These are phyloP conservation scores for Petrocephalus zakoni DNA, from an alignment of 2,113 vertebrate species.

Conservation along the genomic window DNA sequence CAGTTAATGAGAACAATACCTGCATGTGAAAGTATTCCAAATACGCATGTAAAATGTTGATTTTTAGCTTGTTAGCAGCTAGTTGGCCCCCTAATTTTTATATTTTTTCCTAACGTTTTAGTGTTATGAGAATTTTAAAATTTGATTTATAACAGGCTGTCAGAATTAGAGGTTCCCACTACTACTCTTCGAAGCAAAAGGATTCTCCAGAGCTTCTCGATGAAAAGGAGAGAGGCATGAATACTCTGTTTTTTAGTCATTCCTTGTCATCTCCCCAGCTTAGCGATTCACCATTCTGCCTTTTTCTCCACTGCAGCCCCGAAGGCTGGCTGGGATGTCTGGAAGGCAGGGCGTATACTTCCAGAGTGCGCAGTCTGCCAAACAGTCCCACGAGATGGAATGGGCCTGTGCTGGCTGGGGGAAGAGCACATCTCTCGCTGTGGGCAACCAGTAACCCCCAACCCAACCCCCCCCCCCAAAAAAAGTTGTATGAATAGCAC, in stretches of 20 bases:
- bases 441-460: neutral
- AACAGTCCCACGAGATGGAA: neutral
- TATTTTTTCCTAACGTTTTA: neutral
- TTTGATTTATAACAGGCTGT: conserved; percentile 15
- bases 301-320: neutral
- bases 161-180: neutral
- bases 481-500: neutral
- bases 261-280: neutral
- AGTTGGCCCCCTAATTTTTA: neutral
- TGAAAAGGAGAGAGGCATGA: neutral
- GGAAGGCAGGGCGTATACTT: neutral
- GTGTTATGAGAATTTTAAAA: neutral
- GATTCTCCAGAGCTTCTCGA: neutral
- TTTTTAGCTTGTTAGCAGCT: neutral
- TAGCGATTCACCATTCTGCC: neutral
- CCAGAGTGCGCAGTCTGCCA: neutral
- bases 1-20: neutral
- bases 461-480: neutral
- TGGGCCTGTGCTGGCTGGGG: neutral
- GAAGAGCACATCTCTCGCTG: neutral
- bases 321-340: neutral
- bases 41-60: neutral
- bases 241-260: neutral
- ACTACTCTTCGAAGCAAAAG: neutral
- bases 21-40: neutral